phyloP scores from a whole-genome alignment of 2,113 vertebrate genomes.

The Indri indri region DNA sequence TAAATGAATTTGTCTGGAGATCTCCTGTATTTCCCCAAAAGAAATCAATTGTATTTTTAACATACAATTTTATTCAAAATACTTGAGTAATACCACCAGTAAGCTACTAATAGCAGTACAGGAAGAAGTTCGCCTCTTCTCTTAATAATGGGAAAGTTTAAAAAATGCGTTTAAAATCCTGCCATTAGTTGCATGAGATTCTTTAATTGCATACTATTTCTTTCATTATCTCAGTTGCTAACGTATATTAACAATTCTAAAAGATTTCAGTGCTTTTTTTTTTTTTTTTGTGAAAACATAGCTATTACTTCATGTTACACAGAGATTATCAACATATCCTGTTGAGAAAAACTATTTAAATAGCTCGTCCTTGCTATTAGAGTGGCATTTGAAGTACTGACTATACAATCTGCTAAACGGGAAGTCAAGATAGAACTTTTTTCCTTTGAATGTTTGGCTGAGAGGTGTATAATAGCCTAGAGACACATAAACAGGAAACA shows the following conservation, averaged over 20 bases:
- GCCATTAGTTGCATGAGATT: conserved; percentile 31
- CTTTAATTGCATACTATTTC: background rate
- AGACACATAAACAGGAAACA: conserved; percentile 30
- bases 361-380: background rate
- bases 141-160: conserved; percentile 32
- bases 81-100: conserved; percentile 62
- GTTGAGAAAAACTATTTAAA: conserved; percentile 49
- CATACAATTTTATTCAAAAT: conserved; percentile 69
- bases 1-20: conserved; percentile 59
- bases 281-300: background rate
- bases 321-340: background rate
- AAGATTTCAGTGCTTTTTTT: background rate
- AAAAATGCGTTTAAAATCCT: conserved; percentile 57
- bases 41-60: conserved; percentile 66
- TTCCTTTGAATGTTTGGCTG: background rate
- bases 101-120: conserved; percentile 63
- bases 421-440: background rate
- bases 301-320: background rate
- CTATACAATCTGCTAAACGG: background rate
- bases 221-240: background rate
- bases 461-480: background rate
- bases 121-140: background rate
- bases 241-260: conserved; percentile 20
- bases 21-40: conserved; percentile 56
- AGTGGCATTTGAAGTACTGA: background rate